These are phyloP conservation scores for Otis tarda DNA, from an alignment of 2,113 vertebrate species.

Conservation along the genomic window DNA sequence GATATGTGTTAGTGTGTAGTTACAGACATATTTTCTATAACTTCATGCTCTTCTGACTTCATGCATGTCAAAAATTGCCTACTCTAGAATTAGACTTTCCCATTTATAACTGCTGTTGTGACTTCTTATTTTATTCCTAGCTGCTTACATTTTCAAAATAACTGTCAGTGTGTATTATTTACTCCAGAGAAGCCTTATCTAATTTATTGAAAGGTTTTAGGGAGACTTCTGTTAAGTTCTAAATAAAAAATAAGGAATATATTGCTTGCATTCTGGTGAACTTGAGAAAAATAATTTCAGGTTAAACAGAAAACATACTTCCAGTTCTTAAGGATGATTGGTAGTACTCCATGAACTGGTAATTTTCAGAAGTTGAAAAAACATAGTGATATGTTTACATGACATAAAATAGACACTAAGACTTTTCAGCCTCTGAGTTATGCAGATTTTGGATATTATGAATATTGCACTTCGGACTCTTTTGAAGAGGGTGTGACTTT, in stretches of 20 bases:
- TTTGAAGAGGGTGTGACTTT: neutral
- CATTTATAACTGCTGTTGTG: neutral
- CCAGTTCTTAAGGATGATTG: neutral
- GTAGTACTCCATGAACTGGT: neutral
- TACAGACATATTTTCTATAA: neutral
- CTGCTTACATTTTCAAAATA: neutral
- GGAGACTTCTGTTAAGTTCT: neutral
- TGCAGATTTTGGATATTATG: neutral
- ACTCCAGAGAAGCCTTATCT: neutral
- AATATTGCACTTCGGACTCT: neutral
- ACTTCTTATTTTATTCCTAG: neutral
- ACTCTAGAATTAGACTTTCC: neutral
- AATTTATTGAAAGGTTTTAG: neutral
- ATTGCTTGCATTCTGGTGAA: neutral
- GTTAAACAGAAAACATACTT: neutral
- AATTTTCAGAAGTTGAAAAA: neutral
- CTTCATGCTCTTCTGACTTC: neutral
- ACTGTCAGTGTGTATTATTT: neutral
- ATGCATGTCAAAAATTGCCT: neutral
- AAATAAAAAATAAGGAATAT: neutral
- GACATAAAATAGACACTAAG: neutral
- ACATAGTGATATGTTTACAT: neutral
- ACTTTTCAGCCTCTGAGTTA: neutral
- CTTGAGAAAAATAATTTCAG: neutral
- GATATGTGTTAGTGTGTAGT: neutral